A percentile compares a stretch with the other conserved stretches of the same genome.
These are phyloP conservation scores for Ariopsis seemanni DNA, from an alignment of 2,113 vertebrate species.

Conservation along the genomic window DNA sequence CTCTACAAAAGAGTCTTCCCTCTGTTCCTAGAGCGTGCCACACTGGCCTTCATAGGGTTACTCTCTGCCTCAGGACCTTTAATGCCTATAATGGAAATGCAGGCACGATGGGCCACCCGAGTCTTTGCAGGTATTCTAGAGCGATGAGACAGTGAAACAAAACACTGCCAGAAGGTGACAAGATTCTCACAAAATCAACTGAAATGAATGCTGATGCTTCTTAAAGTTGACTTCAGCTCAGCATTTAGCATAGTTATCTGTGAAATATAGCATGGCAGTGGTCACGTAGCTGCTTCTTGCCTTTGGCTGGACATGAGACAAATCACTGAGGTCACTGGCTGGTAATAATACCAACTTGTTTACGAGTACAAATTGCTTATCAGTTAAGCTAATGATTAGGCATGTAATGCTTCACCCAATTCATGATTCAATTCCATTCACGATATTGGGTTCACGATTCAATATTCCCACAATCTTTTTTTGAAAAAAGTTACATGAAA, in stretches of 20 bases:
- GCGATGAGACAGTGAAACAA: neutral
- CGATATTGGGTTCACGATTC: too few relatives aligned
- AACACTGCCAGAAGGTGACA: neutral
- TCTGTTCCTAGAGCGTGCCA: slow-evolving; percentile 75
- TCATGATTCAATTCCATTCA: too few relatives aligned
- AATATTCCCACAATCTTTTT: too few relatives aligned
- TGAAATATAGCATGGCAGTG: neutral
- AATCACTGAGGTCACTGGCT: neutral
- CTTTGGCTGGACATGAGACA: neutral
- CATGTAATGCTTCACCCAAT: too few relatives aligned
- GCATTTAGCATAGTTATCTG: neutral
- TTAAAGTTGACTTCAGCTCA: neutral
- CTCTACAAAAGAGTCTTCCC: slow-evolving; percentile 84
- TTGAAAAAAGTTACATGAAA: too few relatives aligned
- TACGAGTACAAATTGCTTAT: neutral
- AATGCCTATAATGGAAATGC: slow-evolving; percentile 84
- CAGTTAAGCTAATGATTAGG: too few relatives aligned
- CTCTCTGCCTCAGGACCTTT: slow-evolving; percentile 78
- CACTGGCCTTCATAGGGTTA: slow-evolving; percentile 82
- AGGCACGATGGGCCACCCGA: slow-evolving; percentile 82
- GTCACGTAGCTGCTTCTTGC: neutral
- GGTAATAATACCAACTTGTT: neutral
- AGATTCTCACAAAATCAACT: neutral
- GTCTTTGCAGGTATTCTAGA: slow-evolving; percentile 82
- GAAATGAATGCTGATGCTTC: neutral